phyloP scores from a whole-genome alignment of 2,888 invertebrate species.

The Trichopria drosophilae region DNA sequence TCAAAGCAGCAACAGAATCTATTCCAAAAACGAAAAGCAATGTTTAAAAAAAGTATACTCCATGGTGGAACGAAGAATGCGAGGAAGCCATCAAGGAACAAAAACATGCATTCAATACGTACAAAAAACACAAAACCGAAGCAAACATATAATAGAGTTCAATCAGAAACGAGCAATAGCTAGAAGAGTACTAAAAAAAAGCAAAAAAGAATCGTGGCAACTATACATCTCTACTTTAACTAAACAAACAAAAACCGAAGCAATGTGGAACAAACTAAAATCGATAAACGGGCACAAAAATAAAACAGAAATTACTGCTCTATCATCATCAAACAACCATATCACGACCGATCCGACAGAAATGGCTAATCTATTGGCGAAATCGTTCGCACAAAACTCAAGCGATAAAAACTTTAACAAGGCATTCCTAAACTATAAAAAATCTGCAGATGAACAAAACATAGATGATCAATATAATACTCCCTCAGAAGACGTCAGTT shows the following conservation, averaged over 20 bases:
- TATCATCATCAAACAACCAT: background rate
- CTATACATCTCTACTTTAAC: background rate
- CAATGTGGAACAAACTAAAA: constrained; percentile 16
- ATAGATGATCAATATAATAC: background rate
- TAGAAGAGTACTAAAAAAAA: constrained; percentile 5
- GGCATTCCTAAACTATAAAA: constrained; percentile 6
- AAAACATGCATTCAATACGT: constrained; percentile 9
- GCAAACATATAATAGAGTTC: background rate
- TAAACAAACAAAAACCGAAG: background rate
- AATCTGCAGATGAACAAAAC: constrained; percentile 1
- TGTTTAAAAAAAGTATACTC: constrained; percentile 3
- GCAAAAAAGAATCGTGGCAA: constrained; percentile 9
- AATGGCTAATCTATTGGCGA: constrained; percentile 20
- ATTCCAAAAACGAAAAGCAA: constrained; percentile 9
- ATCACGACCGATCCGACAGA: constrained; percentile 9
- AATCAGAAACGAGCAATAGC: constrained; percentile 4
- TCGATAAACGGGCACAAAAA: constrained; percentile 5
- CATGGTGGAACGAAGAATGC: constrained; percentile 35
- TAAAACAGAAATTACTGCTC: constrained; percentile 3
- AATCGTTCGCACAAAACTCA: constrained; percentile 18
- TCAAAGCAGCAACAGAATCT: constrained; percentile 10
- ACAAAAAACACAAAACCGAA: constrained; percentile 7
- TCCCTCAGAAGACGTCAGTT: background rate
- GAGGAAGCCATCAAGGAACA: background rate
- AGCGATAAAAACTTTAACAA: constrained; percentile 14